Evolutionary conservation across 2,113 vertebrate species (phyloP).

Genomic region (Monopterus albus): DNA sequence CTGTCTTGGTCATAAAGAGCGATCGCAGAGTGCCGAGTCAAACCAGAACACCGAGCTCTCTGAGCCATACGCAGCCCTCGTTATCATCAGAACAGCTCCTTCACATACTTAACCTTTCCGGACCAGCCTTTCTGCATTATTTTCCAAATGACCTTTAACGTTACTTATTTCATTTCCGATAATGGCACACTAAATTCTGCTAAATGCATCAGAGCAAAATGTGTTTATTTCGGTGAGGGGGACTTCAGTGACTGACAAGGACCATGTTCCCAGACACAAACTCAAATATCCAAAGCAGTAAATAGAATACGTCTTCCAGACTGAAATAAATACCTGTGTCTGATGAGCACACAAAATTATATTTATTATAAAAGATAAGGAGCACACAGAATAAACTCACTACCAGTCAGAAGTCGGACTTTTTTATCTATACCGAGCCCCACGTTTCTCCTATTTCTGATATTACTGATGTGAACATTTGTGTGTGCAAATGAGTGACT

Average conservation of each 20-base stretch:
- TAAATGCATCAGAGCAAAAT: conserved; percentile 78
- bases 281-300: conserved; percentile 44
- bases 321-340: conserved; percentile 8
- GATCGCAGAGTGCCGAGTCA: conserved; percentile 76
- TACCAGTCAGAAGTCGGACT: too few species aligned
- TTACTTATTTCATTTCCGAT: conserved; percentile 83
- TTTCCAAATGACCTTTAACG: conserved; percentile 83
- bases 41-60: conserved; percentile 72
- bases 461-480: too few species aligned
- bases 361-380: too few species aligned
- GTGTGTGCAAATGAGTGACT: too few species aligned
- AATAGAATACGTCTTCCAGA: conserved; percentile 51
- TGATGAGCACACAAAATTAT: conserved; percentile 22
- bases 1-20: conserved; percentile 83
- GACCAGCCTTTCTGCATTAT: conserved; percentile 81
- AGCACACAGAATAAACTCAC: not conserved
- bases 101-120: conserved; percentile 85
- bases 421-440: too few species aligned
- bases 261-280: conserved; percentile 49
- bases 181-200: conserved; percentile 81
- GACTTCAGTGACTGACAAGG: conserved; percentile 65
- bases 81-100: conserved; percentile 78
- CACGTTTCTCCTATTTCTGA: too few species aligned
- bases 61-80: conserved; percentile 69
- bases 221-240: conserved; percentile 79